Conservation (phyloP, 2,113 vertebrate species). For the Chroicocephalus ridibundus region DNA sequence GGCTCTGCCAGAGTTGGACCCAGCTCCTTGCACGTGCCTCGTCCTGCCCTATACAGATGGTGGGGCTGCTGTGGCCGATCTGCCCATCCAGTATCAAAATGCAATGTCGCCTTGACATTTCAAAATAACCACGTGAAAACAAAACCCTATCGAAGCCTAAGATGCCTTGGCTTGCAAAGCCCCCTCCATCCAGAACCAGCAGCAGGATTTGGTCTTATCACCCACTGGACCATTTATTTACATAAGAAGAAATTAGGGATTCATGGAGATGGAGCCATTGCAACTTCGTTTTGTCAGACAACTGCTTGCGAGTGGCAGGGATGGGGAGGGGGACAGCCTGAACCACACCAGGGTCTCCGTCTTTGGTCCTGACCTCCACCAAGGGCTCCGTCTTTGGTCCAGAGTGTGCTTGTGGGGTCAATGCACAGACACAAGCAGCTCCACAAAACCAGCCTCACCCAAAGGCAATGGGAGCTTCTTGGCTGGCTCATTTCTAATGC, state of each 20-base stretch:
- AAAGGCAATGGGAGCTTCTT: background rate
- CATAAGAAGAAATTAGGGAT: background rate
- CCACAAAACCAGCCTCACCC: background rate
- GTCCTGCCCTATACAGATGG: background rate
- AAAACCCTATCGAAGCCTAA: background rate
- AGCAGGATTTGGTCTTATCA: background rate
- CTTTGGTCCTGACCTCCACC: background rate
- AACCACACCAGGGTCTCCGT: background rate
- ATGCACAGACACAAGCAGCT: background rate
- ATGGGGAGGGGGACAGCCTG: background rate
- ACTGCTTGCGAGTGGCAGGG: background rate
- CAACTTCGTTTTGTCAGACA: background rate
- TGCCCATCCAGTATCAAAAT: background rate
- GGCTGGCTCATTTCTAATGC: background rate
- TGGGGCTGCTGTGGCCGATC: background rate
- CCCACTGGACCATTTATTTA: background rate
- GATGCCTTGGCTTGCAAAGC: rapidly evolving
- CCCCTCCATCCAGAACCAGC: background rate
- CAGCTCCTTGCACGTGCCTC: background rate
- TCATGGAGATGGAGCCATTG: rapidly evolving
- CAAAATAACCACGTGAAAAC: background rate
- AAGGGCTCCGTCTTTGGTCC: background rate
- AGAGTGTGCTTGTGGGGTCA: background rate
- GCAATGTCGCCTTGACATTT: background rate
- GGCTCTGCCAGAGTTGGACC: background rate